These are phyloP conservation scores for Periophthalmus magnuspinnatus DNA, from an alignment of 2,797 vertebrate species.

Conservation along the genomic window DNA sequence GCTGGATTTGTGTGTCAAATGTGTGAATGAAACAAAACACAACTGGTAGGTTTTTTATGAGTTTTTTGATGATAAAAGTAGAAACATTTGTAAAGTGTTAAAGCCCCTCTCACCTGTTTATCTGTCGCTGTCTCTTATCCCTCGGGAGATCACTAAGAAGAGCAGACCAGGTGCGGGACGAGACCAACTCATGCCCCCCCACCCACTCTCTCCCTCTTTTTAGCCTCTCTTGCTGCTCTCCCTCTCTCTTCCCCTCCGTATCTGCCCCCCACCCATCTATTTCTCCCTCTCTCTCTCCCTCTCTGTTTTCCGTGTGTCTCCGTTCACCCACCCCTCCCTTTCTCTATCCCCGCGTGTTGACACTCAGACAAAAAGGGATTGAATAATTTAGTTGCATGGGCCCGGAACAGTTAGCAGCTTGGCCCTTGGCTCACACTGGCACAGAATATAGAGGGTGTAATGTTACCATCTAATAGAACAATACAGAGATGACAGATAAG, in stretches of 20 bases:
- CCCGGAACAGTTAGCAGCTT: neutral
- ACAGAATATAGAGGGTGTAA: neutral
- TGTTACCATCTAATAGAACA: neutral
- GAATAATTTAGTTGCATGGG: constrained; percentile 11
- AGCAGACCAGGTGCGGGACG: constrained; percentile 7
- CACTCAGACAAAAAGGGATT: constrained; percentile 10
- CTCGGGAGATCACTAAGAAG: neutral
- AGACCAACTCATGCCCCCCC: neutral
- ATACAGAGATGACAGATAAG: neutral
- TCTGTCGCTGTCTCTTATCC: neutral
- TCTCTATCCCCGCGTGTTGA: neutral
- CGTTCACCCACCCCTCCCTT: neutral
- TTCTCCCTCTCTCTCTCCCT: neutral
- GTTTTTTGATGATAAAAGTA: no score
- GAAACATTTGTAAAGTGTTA: neutral
- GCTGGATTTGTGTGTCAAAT: no score
- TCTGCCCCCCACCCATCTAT: no score
- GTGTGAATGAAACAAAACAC: no score
- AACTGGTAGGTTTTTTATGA: no score
- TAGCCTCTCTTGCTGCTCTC: no score
- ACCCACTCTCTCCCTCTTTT: no score
- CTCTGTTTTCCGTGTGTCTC: neutral
- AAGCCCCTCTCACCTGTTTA: constrained; percentile 5
- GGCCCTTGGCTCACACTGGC: constrained; percentile 6
- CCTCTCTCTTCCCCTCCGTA: no score